phyloP scores from a whole-genome alignment of 2,113 vertebrate species.

The Rhynchopsitta pachyrhyncha region DNA sequence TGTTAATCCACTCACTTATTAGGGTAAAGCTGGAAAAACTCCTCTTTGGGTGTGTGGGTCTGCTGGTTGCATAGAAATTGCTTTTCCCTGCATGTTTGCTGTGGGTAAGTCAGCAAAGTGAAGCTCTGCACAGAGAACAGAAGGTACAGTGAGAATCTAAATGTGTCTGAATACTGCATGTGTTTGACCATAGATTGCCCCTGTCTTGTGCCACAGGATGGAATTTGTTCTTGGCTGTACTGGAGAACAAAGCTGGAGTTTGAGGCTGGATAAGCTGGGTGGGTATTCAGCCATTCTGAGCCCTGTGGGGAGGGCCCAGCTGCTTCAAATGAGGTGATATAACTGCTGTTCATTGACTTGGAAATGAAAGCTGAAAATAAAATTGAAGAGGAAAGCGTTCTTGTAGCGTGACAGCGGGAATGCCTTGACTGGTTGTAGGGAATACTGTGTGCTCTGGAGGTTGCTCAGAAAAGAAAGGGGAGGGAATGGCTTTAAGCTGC shows the following conservation, averaged over 20 bases:
- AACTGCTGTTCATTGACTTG: background rate
- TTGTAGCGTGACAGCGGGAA: background rate
- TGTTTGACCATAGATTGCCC: background rate
- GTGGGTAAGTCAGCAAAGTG: background rate
- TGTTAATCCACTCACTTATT: background rate
- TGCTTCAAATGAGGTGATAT: background rate
- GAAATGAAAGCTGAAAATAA: background rate
- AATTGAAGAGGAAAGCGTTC: background rate
- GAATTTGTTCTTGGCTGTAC: background rate
- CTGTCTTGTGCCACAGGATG: background rate
- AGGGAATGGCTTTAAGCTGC: background rate
- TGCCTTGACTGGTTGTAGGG: background rate
- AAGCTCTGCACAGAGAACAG: background rate
- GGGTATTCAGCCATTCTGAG: background rate
- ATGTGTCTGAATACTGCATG: background rate
- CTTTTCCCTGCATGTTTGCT: background rate
- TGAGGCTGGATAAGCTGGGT: background rate
- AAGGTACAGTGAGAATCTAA: background rate
- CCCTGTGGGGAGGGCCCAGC: background rate
- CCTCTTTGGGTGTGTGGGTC: background rate
- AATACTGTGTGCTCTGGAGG: background rate
- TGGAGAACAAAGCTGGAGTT: background rate
- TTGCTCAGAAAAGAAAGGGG: background rate
- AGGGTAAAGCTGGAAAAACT: background rate
- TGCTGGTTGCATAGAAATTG: background rate